Evolutionary conservation across 2,888 invertebrate species (phyloP).

Genomic region (Drosophila birchii): DNA sequence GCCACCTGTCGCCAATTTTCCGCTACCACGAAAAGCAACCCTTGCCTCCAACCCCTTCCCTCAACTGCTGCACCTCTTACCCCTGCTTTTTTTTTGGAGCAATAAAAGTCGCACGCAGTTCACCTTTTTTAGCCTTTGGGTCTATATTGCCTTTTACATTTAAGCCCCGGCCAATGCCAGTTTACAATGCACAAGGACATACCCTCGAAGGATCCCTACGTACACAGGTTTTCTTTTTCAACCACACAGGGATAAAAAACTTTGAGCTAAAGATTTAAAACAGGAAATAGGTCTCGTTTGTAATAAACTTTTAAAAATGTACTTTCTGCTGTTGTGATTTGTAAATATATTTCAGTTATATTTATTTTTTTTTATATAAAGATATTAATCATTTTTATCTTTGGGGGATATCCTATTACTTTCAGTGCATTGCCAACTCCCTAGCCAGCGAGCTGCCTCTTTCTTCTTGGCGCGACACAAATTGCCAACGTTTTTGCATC

Average conservation of each 20-base stretch:
- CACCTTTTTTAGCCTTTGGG: constrained; percentile 40
- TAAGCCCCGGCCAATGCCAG: constrained; percentile 32
- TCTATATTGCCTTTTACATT: constrained; percentile 49
- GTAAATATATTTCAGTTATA: neutral
- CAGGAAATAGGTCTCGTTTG: neutral
- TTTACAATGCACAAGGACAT: constrained; percentile 48
- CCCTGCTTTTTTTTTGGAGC: constrained; percentile 26
- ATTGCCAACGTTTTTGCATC: constrained; percentile 81
- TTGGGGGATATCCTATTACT: neutral
- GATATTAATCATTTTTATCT: neutral
- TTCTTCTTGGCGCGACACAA: constrained; percentile 75
- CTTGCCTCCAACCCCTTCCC: neutral
- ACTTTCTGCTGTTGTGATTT: too few species aligned
- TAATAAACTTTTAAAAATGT: neutral
- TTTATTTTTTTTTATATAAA: neutral
- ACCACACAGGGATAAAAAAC: neutral
- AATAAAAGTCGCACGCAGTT: constrained; percentile 77
- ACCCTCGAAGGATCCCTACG: constrained; percentile 26
- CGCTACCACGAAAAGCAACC: constrained; percentile 6
- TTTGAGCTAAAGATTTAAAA: neutral
- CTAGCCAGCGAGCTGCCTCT: constrained; percentile 23
- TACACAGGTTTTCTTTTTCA: neutral
- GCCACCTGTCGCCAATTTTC: constrained; percentile 69
- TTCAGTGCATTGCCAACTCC: neutral
- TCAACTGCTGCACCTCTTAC: constrained; percentile 5